A percentile compares a stretch with the other conserved stretches of the same genome.
Evolutionary conservation across 2,888 invertebrate species (phyloP).

Genomic region (Tridacna crocea): DNA sequence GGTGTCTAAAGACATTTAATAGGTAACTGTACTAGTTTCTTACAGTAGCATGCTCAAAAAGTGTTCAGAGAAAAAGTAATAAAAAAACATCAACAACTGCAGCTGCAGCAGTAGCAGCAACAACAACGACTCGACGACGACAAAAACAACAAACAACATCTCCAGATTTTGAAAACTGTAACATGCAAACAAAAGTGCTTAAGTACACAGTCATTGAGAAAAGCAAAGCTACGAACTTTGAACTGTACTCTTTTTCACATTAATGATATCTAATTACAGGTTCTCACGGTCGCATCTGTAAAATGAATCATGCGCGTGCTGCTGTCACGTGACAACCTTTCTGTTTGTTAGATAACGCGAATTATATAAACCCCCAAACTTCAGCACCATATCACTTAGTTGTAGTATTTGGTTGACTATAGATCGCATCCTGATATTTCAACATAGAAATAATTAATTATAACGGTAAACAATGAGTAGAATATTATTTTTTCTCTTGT

Average conservation of each 20-base stretch:
- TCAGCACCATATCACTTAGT: neutral
- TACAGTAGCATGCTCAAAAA: no score
- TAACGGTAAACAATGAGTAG: slow-evolving; percentile 4
- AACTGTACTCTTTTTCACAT: neutral
- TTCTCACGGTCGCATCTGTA: slow-evolving; percentile 22
- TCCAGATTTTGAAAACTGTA: no score
- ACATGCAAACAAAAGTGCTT: no score
- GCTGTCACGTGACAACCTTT: slow-evolving; percentile 11
- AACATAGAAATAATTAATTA: neutral
- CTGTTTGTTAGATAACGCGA: slow-evolving; percentile 25
- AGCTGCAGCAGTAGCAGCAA: no score
- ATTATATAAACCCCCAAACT: slow-evolving; percentile 22
- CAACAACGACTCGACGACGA: no score
- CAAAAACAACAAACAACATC: no score
- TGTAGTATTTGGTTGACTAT: neutral
- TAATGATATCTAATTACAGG: neutral
- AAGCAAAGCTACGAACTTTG: neutral
- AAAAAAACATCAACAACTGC: no score
- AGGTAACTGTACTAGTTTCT: no score
- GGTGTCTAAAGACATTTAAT: no score
- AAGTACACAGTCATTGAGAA: neutral
- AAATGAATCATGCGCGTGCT: slow-evolving; percentile 23
- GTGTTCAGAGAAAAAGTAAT: no score
- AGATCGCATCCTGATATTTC: neutral
- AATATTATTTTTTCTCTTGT: neutral